phyloP scores from a whole-genome alignment of 2,113 vertebrate species.

The Bagarius yarrelli region DNA sequence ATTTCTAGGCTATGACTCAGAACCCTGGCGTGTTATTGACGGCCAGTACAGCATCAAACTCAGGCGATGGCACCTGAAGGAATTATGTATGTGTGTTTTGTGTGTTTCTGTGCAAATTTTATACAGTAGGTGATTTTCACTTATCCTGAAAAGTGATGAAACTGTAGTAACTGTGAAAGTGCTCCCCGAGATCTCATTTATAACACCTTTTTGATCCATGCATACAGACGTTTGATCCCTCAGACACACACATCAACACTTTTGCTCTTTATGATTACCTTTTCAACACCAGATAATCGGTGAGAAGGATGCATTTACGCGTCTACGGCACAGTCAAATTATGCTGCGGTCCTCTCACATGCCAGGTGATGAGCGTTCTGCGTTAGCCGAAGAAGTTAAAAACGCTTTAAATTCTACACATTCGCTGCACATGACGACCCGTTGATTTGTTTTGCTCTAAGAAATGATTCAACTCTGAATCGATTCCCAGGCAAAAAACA shows the following conservation, averaged over 20 bases:
- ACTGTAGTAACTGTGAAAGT: constrained; percentile 36
- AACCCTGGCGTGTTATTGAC: background rate
- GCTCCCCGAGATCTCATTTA: constrained; percentile 7
- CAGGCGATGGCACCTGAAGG: constrained; percentile 3
- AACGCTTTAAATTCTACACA: background rate
- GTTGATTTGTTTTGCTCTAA: background rate
- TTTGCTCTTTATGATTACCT: background rate
- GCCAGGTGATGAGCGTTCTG: background rate
- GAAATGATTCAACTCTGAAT: background rate
- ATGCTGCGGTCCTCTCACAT: background rate
- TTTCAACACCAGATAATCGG: constrained; percentile 31
- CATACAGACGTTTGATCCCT: background rate
- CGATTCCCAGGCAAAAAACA: background rate
- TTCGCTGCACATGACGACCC: background rate
- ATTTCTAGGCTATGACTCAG: constrained; percentile 24
- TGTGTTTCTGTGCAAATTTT: constrained; percentile 15
- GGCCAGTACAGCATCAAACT: background rate
- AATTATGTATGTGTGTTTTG: background rate
- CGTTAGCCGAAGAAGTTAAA: background rate
- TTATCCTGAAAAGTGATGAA: constrained; percentile 36
- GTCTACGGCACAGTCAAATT: constrained; percentile 14
- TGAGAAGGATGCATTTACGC: constrained; percentile 37
- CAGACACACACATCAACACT: background rate
- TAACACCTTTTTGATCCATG: constrained; percentile 17
- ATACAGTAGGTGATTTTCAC: constrained; percentile 38